phyloP scores from a whole-genome alignment of 2,888 invertebrate genomes.

The Philaethria dido region DNA sequence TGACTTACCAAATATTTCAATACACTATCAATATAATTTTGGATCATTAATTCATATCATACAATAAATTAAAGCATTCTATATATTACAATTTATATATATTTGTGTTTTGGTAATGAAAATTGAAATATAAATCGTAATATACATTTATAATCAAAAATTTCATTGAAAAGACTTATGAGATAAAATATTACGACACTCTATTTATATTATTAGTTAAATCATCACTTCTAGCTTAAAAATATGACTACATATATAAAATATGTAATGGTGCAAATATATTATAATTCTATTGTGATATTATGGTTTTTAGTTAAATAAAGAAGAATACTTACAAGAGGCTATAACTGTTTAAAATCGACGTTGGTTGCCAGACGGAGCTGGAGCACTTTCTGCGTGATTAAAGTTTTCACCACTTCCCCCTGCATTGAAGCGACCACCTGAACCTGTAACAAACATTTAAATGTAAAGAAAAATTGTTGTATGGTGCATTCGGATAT shows the following conservation, averaged over 20 bases:
- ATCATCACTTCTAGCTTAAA: neutral
- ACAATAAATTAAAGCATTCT: too few relatives aligned
- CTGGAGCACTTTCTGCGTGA: slow-evolving; percentile 38
- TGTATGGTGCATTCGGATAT: too few relatives aligned
- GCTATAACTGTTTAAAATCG: slow-evolving; percentile 57
- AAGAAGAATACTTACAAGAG: slow-evolving; percentile 69
- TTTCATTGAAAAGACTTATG: neutral
- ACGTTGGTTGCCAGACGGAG: slow-evolving; percentile 57
- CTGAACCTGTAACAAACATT: too few relatives aligned
- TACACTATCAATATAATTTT: neutral
- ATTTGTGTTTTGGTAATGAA: slow-evolving; percentile 7
- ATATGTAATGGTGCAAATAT: neutral
- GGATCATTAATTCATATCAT: neutral
- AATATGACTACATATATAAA: neutral
- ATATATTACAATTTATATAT: neutral
- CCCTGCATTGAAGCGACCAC: slow-evolving; percentile 49
- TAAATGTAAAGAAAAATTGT: too few relatives aligned
- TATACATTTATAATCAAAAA: neutral
- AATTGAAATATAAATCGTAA: neutral
- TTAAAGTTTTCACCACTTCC: slow-evolving; percentile 43
- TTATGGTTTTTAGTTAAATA: neutral
- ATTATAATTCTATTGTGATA: neutral
- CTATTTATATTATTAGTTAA: neutral
- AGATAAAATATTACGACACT: neutral
- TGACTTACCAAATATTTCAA: neutral